Evolutionary conservation across 2,113 vertebrate genomes (phyloP).

Genomic region (Semnornis frantzii): DNA sequence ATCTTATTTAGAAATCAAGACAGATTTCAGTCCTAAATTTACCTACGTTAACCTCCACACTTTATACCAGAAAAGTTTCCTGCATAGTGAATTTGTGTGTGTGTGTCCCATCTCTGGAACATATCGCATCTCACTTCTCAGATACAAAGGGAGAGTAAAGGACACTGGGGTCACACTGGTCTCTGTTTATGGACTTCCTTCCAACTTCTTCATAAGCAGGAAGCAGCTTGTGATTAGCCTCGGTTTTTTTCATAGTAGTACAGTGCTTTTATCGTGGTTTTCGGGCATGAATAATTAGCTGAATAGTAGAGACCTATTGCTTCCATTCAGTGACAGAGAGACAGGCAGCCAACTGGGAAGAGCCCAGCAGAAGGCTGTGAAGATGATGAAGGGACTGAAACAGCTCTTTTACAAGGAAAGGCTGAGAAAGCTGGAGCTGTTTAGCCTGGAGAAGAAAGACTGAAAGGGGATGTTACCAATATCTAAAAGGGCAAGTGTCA

Average conservation of each 20-base stretch:
- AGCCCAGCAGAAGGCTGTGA: too few species aligned
- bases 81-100: not conserved
- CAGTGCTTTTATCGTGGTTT: not conserved
- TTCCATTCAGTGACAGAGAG: not conserved
- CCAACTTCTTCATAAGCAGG: not conserved
- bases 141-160: not conserved
- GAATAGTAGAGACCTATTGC: not conserved
- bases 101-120: not conserved
- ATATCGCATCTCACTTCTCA: not conserved
- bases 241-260: not conserved
- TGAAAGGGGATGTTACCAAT: too few species aligned
- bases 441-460: too few species aligned
- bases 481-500: too few species aligned
- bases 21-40: not conserved
- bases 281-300: not conserved
- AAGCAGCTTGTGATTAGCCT: constrained; percentile 9
- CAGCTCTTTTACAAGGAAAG: too few species aligned
- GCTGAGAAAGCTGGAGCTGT: too few species aligned
- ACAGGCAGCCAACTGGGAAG: too few species aligned
- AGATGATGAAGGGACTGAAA: too few species aligned
- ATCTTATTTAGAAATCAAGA: not conserved
- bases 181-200: constrained; percentile 27
- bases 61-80: not conserved
- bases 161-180: not conserved
- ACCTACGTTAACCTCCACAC: not conserved